Base-by-base conservation (phyloP, 2,888 invertebrate genomes). In the Prenolepis imparis region DNA sequence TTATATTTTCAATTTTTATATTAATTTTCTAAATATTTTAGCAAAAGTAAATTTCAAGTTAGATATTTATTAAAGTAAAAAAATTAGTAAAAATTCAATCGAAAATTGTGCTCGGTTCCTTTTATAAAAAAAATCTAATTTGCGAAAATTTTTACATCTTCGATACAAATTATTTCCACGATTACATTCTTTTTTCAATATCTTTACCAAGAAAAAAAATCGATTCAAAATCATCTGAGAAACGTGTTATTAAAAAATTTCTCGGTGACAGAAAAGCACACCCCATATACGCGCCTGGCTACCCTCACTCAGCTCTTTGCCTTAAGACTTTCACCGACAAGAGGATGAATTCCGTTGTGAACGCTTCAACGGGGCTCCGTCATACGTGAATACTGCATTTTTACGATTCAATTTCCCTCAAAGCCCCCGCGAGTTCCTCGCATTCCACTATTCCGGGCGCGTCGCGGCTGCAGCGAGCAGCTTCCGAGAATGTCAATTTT, bases 371-470 rank as follows among this genome's bases (percentile, higher is more conserved):
- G 67, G 28, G 28, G 57, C 55, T 72, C 75, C 82, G 86, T 86
- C 87, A 84, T 88, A 87, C 86, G 84, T 83, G 89, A 86, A 86
- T 85, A 84, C 85, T 82, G 84, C 84, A 84, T 84, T 88, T 90
- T 90, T 90, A 90, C 88, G 91, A 88, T 85, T 83, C 83, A 88
- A 88, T 86, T 90, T 88, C 78, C 78, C 82, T 87, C 83, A 82
- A 89, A 89, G 84, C 55, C 70, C 3, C 57, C 77, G 80, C 74
- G 52, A 73, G 59, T 73, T 77, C 70, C 66, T 75, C 57, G 77
- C 87, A 66, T 86, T 85, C 77, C 74, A 84, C 86, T 87, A 83
- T 86, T 84, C 63, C 61, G 36, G 18, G 52, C 67, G 82, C 59
- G 63, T 83, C 77, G 68, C 21, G 74, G 74, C 39, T 82, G 74